Evolutionary conservation across 2,797 vertebrate species (phyloP).

Genomic region (Pelochelys cantorii): DNA sequence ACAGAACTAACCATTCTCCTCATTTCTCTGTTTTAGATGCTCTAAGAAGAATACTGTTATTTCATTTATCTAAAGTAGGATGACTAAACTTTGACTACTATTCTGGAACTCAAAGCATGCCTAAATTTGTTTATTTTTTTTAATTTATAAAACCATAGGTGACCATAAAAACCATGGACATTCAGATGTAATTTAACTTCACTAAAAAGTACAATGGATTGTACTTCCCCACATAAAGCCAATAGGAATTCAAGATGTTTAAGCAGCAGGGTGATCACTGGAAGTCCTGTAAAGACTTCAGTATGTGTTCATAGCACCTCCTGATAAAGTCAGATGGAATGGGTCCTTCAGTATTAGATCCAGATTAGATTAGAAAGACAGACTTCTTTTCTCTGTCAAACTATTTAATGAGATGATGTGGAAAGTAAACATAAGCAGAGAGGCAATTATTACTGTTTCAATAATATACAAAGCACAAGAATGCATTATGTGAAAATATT

Average conservation of each 20-base stretch:
- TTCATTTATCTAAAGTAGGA: not conserved
- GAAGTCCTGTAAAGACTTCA: not conserved
- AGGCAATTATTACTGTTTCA: not conserved
- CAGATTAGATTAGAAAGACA: not conserved
- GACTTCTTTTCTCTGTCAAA: not conserved
- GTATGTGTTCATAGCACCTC: not conserved
- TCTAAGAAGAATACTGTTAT: not conserved
- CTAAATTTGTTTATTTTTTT: not conserved
- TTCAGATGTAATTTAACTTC: not conserved
- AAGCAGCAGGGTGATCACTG: not conserved
- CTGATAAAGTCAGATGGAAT: not conserved
- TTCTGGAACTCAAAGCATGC: not conserved
- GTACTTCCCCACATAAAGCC: not conserved
- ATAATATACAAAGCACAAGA: not conserved
- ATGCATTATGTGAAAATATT: not conserved
- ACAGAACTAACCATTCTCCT: not conserved
- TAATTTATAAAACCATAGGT: not conserved
- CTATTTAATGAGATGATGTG: not conserved
- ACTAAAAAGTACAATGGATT: not conserved
- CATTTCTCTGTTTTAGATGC: not conserved
- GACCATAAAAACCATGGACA: not conserved
- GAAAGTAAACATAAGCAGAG: not conserved
- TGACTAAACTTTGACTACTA: not conserved
- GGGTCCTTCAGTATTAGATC: not conserved
- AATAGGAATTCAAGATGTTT: not conserved